These are phyloP conservation scores for Sphaerophoria taeniata DNA, from an alignment of 2,888 invertebrate species.

Conservation along the genomic window DNA sequence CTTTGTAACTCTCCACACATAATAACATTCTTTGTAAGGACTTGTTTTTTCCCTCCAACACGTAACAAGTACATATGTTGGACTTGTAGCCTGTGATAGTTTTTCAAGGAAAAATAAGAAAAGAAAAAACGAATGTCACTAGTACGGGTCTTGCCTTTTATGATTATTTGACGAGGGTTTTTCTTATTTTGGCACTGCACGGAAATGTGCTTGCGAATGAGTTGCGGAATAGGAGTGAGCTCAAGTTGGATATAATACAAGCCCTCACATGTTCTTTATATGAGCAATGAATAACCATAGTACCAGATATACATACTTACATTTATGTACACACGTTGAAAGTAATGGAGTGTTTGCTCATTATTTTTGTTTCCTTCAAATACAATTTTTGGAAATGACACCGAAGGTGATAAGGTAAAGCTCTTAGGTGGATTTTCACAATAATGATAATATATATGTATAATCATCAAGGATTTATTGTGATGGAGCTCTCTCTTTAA, in stretches of 20 bases:
- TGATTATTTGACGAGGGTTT: slow-evolving; percentile 16
- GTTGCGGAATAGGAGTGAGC: neutral
- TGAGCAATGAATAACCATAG: neutral
- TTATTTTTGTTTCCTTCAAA: neutral
- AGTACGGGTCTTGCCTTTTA: slow-evolving; percentile 47
- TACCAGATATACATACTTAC: too few relatives aligned
- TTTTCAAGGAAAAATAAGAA: neutral
- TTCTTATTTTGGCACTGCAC: slow-evolving; percentile 9
- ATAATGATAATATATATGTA: too few relatives aligned
- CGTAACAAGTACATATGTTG: neutral
- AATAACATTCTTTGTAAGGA: neutral
- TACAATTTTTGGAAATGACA: neutral
- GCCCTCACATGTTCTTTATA: neutral
- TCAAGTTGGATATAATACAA: neutral
- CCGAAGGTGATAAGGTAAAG: too few relatives aligned
- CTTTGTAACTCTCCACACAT: neutral
- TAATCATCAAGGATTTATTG: too few relatives aligned
- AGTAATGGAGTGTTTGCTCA: neutral
- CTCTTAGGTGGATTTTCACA: too few relatives aligned
- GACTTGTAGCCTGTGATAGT: slow-evolving; percentile 10
- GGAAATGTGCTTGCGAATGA: neutral
- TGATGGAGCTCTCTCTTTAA: too few relatives aligned
- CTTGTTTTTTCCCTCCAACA: neutral
- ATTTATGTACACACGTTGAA: neutral
- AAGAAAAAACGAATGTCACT: slow-evolving; percentile 43